Conservation (phyloP, 30 jellyfish, hydroid and myxozoan species). For the Morbakka virulenta region DNA sequence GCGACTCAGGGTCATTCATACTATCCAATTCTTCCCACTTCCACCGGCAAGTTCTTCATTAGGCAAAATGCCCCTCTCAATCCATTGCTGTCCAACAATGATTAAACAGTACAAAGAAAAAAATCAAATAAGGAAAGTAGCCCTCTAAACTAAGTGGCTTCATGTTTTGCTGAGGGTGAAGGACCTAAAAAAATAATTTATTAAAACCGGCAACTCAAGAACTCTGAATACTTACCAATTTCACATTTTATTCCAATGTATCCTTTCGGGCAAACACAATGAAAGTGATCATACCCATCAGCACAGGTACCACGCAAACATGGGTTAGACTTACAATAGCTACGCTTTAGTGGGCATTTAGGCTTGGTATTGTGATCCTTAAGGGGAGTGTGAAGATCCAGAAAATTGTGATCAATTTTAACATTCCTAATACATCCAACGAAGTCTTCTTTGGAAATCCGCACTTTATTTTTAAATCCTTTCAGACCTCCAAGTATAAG, state of each 20-base stretch:
- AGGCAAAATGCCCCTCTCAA: no score
- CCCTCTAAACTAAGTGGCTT: no score
- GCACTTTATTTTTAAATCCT: conserved; percentile 15
- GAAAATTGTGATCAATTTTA: conserved; percentile 57
- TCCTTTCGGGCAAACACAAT: conserved; percentile 78
- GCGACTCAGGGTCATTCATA: no score
- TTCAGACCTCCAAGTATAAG: conserved; percentile 89
- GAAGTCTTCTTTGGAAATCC: conserved; percentile 46
- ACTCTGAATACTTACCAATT: conserved; percentile 60
- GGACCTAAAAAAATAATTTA: no score
- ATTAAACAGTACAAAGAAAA: no score
- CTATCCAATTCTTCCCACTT: no score
- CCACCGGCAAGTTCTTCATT: no score
- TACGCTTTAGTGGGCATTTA: conserved; percentile 57
- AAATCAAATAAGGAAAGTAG: no score
- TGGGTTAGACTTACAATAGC: conserved; percentile 50
- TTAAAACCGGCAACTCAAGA: no score
- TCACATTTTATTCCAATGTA: conserved; percentile 71
- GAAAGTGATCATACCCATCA: conserved; percentile 29
- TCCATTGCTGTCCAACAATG: no score
- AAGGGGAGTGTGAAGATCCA: conserved; percentile 62
- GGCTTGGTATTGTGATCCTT: conserved; percentile 21
- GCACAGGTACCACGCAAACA: conserved; percentile 74
- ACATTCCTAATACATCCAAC: conserved; percentile 90
- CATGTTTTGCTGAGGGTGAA: no score